Conservation (phyloP, 2,797 vertebrate genomes). For the Helicolenus hilgendorfi region DNA sequence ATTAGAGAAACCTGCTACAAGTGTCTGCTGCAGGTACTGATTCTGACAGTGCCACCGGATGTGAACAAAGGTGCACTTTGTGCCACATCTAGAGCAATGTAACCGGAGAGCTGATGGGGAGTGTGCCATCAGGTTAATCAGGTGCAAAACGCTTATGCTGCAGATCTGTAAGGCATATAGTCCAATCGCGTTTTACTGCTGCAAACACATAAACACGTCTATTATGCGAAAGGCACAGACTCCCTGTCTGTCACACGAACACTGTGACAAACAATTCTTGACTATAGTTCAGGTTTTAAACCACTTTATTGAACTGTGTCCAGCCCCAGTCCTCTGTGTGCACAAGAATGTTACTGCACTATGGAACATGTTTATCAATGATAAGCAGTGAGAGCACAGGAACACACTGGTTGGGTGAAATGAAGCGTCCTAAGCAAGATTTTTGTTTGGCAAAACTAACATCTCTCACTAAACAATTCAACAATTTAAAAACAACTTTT, state of each 20-base stretch:
- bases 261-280: too few relatives aligned
- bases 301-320: background rate
- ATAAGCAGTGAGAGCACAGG: background rate
- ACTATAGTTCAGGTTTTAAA: background rate
- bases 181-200: background rate
- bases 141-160: slow-evolving; percentile 36
- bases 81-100: slow-evolving; percentile 62
- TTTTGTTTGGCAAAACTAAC: background rate
- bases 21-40: slow-evolving; percentile 14
- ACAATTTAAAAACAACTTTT: too few relatives aligned
- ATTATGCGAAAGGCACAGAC: background rate
- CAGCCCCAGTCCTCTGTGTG: background rate
- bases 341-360: background rate
- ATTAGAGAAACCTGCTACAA: slow-evolving; percentile 44
- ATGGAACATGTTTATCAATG: background rate
- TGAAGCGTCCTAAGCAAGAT: background rate
- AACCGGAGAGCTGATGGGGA: slow-evolving; percentile 16
- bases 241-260: background rate
- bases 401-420: background rate
- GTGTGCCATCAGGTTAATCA: slow-evolving; percentile 39
- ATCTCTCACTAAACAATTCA: background rate
- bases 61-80: slow-evolving; percentile 64
- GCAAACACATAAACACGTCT: background rate
- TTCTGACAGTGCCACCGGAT: slow-evolving; percentile 53
- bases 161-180: slow-evolving; percentile 3